phyloP scores from a whole-genome alignment of 1,140 invertebrate genomes.

The Cotesia typhae region DNA sequence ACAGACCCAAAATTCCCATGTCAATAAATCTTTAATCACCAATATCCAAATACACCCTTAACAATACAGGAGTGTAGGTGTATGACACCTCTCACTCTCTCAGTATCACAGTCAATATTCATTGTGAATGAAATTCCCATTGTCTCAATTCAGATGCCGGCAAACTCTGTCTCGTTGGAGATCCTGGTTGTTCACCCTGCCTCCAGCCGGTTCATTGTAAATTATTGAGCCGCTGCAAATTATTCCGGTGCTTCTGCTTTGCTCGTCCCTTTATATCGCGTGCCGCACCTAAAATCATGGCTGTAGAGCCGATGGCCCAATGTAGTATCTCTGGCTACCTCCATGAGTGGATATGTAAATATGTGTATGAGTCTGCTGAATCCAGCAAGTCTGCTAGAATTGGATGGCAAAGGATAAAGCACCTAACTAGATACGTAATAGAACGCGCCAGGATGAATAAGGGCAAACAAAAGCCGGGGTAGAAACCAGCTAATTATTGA shows the following conservation, averaged over 20 bases:
- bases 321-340: not conserved
- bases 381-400: constrained; percentile 1
- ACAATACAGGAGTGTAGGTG: too few species aligned
- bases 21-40: too few species aligned
- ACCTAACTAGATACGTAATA: too few species aligned
- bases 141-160: constrained; percentile 30
- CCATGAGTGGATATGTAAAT: too few species aligned
- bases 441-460: too few species aligned
- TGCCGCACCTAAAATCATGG: not conserved
- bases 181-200: constrained; percentile 12
- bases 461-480: too few species aligned
- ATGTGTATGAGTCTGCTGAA: not conserved
- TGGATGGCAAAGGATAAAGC: constrained; percentile 16
- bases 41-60: too few species aligned
- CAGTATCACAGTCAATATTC: constrained; percentile 11
- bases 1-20: too few species aligned
- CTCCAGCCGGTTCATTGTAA: constrained; percentile 36
- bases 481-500: too few species aligned
- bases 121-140: constrained; percentile 34
- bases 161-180: not conserved
- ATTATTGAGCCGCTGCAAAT: constrained; percentile 43
- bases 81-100: constrained; percentile 8
- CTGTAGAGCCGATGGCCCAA: not conserved
- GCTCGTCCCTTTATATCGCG: constrained; percentile 31
- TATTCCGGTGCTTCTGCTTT: constrained; percentile 39